These are phyloP conservation scores for Urocynchramus pylzowi DNA, from an alignment of 2,113 vertebrate genomes.

Conservation along the genomic window DNA sequence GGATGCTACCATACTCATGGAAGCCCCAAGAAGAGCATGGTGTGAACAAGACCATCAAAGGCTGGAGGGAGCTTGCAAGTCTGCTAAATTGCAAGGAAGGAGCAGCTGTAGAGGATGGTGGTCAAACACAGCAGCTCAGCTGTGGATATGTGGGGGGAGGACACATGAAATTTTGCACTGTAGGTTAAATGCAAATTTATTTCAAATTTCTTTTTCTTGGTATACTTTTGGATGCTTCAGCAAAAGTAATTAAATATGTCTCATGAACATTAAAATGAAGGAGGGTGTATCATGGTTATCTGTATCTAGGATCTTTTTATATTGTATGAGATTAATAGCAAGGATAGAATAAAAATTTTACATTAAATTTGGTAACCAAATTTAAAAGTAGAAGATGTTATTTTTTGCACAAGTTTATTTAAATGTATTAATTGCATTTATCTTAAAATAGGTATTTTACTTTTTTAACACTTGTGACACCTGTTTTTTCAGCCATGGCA, in stretches of 20 bases:
- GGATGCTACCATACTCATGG: background rate
- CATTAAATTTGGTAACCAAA: background rate
- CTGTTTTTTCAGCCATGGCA: background rate
- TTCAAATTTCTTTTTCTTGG: background rate
- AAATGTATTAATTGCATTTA: background rate
- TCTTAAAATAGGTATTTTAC: background rate
- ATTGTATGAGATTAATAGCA: background rate
- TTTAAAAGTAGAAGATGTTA: background rate
- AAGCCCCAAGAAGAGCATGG: background rate
- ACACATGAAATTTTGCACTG: accelerated
- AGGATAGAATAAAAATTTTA: background rate
- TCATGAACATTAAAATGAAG: background rate
- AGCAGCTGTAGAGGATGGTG: background rate
- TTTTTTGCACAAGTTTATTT: background rate
- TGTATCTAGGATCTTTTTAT: background rate
- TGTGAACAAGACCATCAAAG: background rate
- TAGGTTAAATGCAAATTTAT: background rate
- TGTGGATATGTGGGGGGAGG: background rate
- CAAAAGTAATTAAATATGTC: background rate
- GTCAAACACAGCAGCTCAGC: background rate
- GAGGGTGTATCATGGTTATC: background rate
- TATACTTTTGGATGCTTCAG: background rate
- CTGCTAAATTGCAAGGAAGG: background rate
- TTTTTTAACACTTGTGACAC: background rate
- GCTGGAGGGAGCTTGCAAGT: background rate